Conservation (phyloP, 1,140 invertebrate species). For the Cydia pomonella region DNA sequence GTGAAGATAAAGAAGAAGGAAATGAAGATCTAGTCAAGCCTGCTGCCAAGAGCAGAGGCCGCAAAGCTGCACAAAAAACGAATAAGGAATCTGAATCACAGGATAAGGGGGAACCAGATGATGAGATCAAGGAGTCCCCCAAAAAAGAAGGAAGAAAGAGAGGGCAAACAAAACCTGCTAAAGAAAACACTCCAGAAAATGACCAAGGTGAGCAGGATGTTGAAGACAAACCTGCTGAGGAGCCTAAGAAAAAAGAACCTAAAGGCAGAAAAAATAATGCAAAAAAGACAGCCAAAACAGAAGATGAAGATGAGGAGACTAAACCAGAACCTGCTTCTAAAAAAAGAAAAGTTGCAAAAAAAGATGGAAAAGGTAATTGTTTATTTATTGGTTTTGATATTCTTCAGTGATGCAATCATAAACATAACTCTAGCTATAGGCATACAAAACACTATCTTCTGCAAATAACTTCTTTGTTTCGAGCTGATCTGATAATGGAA, state of each 20-base stretch:
- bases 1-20: conserved; percentile 46
- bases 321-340: conserved; percentile 52
- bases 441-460: no score
- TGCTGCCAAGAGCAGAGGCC: conserved; percentile 54
- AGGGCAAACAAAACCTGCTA: conserved; percentile 48
- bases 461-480: no score
- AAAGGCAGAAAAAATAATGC: conserved; percentile 57
- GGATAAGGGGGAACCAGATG: conserved; percentile 50
- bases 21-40: conserved; percentile 61
- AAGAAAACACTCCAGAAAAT: conserved; percentile 52
- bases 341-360: conserved; percentile 56
- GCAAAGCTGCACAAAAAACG: conserved; percentile 55
- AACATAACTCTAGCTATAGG: no score
- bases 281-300: conserved; percentile 51
- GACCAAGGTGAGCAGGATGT: conserved; percentile 42
- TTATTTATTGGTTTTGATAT: conserved; percentile 27
- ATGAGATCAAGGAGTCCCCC: conserved; percentile 47
- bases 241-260: conserved; percentile 56
- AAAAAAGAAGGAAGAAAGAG: conserved; percentile 65
- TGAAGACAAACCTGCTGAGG: conserved; percentile 42
- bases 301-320: conserved; percentile 52
- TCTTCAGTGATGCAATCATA: no score
- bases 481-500: no score
- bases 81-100: conserved; percentile 48
- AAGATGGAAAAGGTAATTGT: conserved; percentile 65